Base-by-base conservation (phyloP, 2,113 vertebrate genomes). In the Enhydra lutris region DNA sequence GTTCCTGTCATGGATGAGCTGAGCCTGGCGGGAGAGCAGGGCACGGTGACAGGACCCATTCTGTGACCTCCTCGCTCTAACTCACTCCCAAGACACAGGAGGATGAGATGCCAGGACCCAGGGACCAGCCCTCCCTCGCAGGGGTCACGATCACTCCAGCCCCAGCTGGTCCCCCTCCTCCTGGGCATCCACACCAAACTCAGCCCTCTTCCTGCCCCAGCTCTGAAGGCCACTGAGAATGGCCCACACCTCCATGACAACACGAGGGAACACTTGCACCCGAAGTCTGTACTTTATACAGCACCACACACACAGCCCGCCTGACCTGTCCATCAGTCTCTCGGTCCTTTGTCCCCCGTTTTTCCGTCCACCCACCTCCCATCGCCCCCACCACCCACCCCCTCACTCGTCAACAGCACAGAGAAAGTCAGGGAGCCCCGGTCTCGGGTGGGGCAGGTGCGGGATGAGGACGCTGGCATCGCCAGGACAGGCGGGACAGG, bases 1-100 rank as follows among this genome's bases (percentile, higher is more conserved):
- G 98, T 99, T 99, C 98, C 99, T 99, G 98, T 99, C 99, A 0
- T 99, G 99, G 97, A 99, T 99, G 61, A 99, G 99, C 97, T 99
- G 99, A 26, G 99, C 99, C 99, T 99, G 95, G 91, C 0, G 2
- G 9, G 20, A 6, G 1, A 29, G 18, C 2, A 10, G 42, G n/a
- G 13, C 42, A 20, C 31, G 23, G 42, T 3, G 29, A 15, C 39
- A 2, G 36, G 8, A 23, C n/a, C 95, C 2, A 4, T 31, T 2
- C 11, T 24, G 36, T 11, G n/a, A 10, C 8, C 0, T 4, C 7
- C 6, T 36, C 11, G 6, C 24, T 8, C 73, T 24, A 2, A 26
- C 15, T 9, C 24, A 7, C 42, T 31, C 73, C 39, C 26, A 7
- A 17, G 73, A 47, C 11, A 26, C 12, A 1, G 34, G 6, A 6